Base-by-base conservation (phyloP, 2,113 vertebrate species). In the Syrrhaptes paradoxus region DNA sequence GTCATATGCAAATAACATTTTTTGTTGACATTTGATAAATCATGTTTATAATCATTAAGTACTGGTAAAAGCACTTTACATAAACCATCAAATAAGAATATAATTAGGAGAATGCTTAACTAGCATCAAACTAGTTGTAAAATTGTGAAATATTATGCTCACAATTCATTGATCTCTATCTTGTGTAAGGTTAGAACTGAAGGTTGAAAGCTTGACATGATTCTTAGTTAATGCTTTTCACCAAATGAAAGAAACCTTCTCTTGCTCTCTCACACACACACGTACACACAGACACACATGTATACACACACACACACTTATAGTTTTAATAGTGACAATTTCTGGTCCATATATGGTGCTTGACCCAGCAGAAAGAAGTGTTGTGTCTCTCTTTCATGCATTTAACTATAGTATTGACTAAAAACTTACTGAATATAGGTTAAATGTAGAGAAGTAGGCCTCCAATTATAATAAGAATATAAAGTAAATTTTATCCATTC, bases 261-360 rank as follows among this genome's bases (percentile, higher is more conserved):
- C 43, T 85, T 15, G 10, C 4, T 43, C 22, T 45, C 32, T 7
- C 18, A 12, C 13, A 28, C 13, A 52, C 2, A 11, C 1, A 43
- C 8, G 2, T 10, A 14, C 6, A 4, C 9, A 29, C 7, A 12
- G 5, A 10, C 29, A 17, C 4, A 59, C 41, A 41, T 5, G n/a
- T 11, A 4, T 7, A 29, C 7, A 12, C 5, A 13, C 29, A 17
- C 5, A 65, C 41, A 41, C 12, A 36, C 21, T 67, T 34, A 28
- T 9, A 24, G 7, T 31, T 71, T 80, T 43, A 54, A 34, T n/a
- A 48, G 9, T 55, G 26, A 43, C 31, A 61, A 14, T 38, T 13
- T 45, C 26, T 61, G 12, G 7, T 58, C 87, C 57, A 29, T 16
- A 46, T 9, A 34, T 1, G 2, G 4, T 51, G 16, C 58, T 45